Conservation (phyloP, 2,888 invertebrate species). For the Apamea monoglypha region DNA sequence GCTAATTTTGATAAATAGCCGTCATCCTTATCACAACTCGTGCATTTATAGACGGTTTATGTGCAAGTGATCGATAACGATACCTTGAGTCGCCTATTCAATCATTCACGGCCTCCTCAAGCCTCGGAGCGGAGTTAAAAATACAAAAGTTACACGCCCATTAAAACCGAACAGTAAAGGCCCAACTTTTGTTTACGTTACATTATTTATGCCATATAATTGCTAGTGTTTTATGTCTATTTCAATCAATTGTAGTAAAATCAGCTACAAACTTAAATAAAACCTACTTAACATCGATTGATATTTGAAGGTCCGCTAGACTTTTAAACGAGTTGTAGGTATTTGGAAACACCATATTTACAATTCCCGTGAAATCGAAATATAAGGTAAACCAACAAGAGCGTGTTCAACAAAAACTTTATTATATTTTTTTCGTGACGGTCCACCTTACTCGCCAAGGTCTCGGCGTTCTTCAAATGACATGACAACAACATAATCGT, state of each 20-base stretch:
- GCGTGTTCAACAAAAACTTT: constrained; percentile 39
- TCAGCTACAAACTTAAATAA: constrained; percentile 14
- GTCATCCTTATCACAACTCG: constrained; percentile 51
- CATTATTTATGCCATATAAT: constrained; percentile 14
- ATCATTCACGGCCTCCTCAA: constrained; percentile 67
- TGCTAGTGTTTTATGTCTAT: constrained; percentile 20
- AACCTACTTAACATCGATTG: constrained; percentile 9
- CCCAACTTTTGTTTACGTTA: constrained; percentile 23
- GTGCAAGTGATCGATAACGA: constrained; percentile 65
- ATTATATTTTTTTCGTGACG: constrained; percentile 43
- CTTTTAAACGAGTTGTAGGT: constrained; percentile 8
- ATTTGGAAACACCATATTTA: constrained; percentile 16
- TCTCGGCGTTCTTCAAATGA: constrained; percentile 66
- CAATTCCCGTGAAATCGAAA: constrained; percentile 20
- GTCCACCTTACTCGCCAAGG: constrained; percentile 58
- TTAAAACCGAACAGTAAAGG: constrained; percentile 35
- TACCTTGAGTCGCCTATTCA: constrained; percentile 65
- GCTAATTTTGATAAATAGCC: constrained; percentile 47
- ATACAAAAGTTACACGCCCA: constrained; percentile 55
- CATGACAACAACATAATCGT: constrained; percentile 42
- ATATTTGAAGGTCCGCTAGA: constrained; percentile 20
- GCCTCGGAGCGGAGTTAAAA: constrained; percentile 65
- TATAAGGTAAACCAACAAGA: constrained; percentile 35
- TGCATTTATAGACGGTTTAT: constrained; percentile 54
- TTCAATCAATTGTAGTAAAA: constrained; percentile 12